Evolutionary conservation across 2,797 vertebrate species (phyloP), one percentile per base, ranked within the genome.

Genomic region (Malurus leucopterus): DNA sequence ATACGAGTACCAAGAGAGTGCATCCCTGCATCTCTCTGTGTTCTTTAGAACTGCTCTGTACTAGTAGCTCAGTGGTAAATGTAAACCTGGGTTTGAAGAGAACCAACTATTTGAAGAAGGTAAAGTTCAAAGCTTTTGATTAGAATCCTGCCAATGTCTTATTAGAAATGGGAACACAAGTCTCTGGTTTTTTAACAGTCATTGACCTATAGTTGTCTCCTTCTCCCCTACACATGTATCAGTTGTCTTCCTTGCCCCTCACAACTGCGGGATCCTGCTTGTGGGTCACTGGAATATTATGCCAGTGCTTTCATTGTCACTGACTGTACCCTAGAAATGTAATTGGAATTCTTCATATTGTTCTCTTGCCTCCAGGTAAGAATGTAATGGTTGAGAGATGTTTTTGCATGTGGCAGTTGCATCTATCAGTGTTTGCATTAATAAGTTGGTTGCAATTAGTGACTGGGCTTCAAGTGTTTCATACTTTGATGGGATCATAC

Each of bases 1-100:
- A 7, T 65, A 32, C 7, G 34, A 59, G 34, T 14, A 21, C 46
- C 49, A 36, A 15, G 72, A 21, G 30, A 50, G 5, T 14, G 21
- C 20, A 29, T 82, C 59, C 12, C 1, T 44, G 4, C 12, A 2
- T 6, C 1, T 6, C 9, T 73, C 17, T 43, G 0, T 63, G 47
- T 32, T 43, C 40, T 58, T 67, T 27, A 50, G 34, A 49, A 8
- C 24, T 81, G 19, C 7, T 55, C 75, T 59, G 13, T 23, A 5
- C 55, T n/a, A 24, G n/a, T 73, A 40, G 70, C 24, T 78, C 9
- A 8, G 5, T 58, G 23, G 11, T 54, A 49, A 65, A 55, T 36
- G 16, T 72, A 68, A 73, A 11, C 12, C 2, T 17, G 34, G 15
- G 15, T 8, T 77, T 89, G 58, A 57, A n/a, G 41, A 54, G 40